These are phyloP conservation scores for Nomada ferruginata DNA, from an alignment of 2,888 invertebrate species.

Conservation along the genomic window DNA sequence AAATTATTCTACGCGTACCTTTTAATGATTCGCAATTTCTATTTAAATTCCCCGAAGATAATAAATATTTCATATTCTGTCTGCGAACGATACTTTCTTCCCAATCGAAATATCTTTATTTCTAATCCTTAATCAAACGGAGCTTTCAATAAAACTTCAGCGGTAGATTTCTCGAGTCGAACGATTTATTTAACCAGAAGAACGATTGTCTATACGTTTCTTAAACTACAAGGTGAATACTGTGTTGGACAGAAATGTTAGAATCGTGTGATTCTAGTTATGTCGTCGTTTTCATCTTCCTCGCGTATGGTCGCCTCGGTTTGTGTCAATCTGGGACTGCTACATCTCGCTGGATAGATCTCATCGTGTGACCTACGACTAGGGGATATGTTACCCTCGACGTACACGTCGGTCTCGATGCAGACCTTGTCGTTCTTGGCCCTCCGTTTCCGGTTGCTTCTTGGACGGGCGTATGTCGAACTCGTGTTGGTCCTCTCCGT, in stretches of 20 bases:
- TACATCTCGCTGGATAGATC: constrained; percentile 75
- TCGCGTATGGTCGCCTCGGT: constrained; percentile 78
- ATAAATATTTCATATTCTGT: too few relatives aligned
- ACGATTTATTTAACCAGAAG: constrained; percentile 37
- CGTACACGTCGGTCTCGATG: constrained; percentile 78
- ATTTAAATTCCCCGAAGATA: too few relatives aligned
- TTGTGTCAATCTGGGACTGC: constrained; percentile 76
- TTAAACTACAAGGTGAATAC: constrained; percentile 34
- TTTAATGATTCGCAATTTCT: too few relatives aligned
- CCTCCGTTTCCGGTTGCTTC: constrained; percentile 53
- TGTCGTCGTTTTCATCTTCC: constrained; percentile 72
- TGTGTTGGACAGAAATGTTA: constrained; percentile 41
- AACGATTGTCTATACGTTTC: constrained; percentile 27
- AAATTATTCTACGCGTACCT: too few relatives aligned
- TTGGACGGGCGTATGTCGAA: constrained; percentile 70
- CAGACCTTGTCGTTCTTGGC: constrained; percentile 67
- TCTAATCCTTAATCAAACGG: too few relatives aligned
- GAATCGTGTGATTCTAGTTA: constrained; percentile 76
- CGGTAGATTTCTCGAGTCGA: background rate
- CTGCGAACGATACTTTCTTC: too few relatives aligned
- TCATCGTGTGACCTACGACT: constrained; percentile 74
- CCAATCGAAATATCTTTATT: too few relatives aligned
- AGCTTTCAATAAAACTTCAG: too few relatives aligned
- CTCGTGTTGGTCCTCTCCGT: constrained; percentile 46
- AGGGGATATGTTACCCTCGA: constrained; percentile 74